phyloP scores from a whole-genome alignment of 64 coral and sea anemone species.

The Acropora yongei region DNA sequence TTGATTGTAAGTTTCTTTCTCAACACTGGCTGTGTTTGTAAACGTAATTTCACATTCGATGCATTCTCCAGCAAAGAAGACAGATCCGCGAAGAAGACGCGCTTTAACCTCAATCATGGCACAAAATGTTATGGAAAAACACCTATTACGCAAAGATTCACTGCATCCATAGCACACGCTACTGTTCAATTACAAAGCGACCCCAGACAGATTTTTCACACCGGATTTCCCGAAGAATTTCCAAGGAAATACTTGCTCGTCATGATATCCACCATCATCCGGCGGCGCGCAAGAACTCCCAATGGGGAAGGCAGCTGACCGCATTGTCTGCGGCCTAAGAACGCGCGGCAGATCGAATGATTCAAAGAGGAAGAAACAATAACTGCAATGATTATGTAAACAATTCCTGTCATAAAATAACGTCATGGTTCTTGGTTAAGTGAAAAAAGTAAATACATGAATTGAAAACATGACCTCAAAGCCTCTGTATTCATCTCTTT shows the following conservation, averaged over 20 bases:
- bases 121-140: slow-evolving; percentile 6
- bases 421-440: too few relatives aligned
- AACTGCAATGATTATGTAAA: too few relatives aligned
- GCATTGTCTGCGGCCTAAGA: background rate
- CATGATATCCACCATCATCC: slow-evolving; percentile 11
- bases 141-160: background rate
- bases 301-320: slow-evolving; percentile 3
- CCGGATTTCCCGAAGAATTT: slow-evolving; percentile 17
- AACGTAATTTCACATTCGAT: slow-evolving; percentile 95
- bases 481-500: too few relatives aligned
- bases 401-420: too few relatives aligned
- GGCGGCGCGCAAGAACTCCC: background rate
- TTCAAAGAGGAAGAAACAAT: too few relatives aligned
- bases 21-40: slow-evolving; percentile 61
- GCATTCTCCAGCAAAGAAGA: slow-evolving; percentile 89
- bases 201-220: background rate
- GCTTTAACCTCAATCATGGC: slow-evolving; percentile 96
- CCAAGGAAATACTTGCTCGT: background rate
- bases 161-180: slow-evolving; percentile 12
- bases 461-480: too few relatives aligned
- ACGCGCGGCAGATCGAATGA: too few relatives aligned
- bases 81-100: slow-evolving; percentile 86
- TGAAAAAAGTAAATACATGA: too few relatives aligned
- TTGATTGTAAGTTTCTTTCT: slow-evolving; percentile 15
- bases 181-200: background rate